A percentile compares a stretch with the other conserved stretches of the same genome.
Conservation (phyloP, 2,797 vertebrate species). For the Anniella stebbinsi region DNA sequence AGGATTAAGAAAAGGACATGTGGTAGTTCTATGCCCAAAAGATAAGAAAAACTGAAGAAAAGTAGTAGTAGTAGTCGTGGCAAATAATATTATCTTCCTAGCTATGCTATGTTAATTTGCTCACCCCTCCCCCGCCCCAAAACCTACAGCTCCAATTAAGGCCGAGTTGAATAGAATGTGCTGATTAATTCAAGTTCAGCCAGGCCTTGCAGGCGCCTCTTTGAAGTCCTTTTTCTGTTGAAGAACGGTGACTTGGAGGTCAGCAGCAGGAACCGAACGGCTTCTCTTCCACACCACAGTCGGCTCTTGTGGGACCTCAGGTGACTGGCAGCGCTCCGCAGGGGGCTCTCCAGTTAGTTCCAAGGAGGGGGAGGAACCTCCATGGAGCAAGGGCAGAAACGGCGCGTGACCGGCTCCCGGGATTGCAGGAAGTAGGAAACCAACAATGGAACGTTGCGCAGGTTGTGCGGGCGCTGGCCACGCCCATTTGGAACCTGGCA, state of each 20-base stretch:
- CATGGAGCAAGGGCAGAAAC: background rate
- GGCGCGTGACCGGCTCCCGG: slow-evolving; percentile 31
- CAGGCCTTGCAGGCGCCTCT: too few relatives aligned
- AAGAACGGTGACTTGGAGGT: too few relatives aligned
- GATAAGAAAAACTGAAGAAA: background rate
- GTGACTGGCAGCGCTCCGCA: too few relatives aligned
- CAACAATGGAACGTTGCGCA: slow-evolving; percentile 29
- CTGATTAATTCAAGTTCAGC: background rate
- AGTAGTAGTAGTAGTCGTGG: background rate
- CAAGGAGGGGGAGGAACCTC: background rate
- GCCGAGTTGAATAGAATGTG: background rate
- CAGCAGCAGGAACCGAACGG: background rate
- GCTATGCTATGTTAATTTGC: background rate
- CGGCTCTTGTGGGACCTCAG: background rate
- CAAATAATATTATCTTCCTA: background rate
- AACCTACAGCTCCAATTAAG: background rate
- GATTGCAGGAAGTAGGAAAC: slow-evolving; percentile 63
- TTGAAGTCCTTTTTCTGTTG: background rate
- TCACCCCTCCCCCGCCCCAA: background rate
- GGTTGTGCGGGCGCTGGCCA: background rate
- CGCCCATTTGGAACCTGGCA: slow-evolving; percentile 40
- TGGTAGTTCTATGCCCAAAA: background rate
- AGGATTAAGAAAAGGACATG: background rate
- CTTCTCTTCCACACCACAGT: background rate
- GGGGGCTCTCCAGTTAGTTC: background rate